phyloP scores from a whole-genome alignment of 2,113 vertebrate genomes.

The Chascanopsetta lugubris region DNA sequence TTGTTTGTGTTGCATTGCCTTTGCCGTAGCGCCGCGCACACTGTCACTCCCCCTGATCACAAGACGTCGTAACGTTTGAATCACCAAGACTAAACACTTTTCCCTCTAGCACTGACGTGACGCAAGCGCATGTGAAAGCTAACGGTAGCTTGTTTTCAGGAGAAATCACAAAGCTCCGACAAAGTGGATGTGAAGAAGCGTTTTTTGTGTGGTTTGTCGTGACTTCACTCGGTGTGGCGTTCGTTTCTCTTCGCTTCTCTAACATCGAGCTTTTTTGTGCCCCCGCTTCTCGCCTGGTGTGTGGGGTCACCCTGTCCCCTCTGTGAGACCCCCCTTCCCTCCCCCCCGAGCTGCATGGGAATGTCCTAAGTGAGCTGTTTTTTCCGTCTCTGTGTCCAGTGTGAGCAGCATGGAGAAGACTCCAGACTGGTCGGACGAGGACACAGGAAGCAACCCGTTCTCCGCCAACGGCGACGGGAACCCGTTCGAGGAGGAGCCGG shows the following conservation, averaged over 20 bases:
- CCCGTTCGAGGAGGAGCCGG: constrained; percentile 91
- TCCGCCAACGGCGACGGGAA: constrained; percentile 90
- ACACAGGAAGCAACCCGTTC: constrained; percentile 89
- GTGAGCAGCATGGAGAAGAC: constrained; percentile 89
- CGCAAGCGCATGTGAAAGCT: constrained; percentile 35
- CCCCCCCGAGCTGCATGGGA: background rate
- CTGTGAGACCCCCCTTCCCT: background rate
- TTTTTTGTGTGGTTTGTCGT: constrained; percentile 31
- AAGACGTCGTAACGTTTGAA: constrained; percentile 21
- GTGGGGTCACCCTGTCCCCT: constrained; percentile 28
- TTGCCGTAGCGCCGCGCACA: constrained; percentile 16
- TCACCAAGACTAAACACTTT: constrained; percentile 26
- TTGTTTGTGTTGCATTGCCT: constrained; percentile 29
- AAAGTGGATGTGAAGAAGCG: constrained; percentile 21
- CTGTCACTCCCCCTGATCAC: constrained; percentile 28
- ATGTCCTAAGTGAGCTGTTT: constrained; percentile 29
- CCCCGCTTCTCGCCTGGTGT: constrained; percentile 40
- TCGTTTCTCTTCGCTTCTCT: constrained; percentile 33
- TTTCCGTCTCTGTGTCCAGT: constrained; percentile 54
- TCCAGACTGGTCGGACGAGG: constrained; percentile 93
- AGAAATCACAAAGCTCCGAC: constrained; percentile 12
- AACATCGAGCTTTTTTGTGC: constrained; percentile 27
- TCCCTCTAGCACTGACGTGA: constrained; percentile 20
- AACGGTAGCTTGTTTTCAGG: constrained; percentile 10
- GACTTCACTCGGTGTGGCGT: constrained; percentile 11